phyloP scores from a whole-genome alignment of 2,888 invertebrate genomes.

The Zaprionus lineosus region DNA sequence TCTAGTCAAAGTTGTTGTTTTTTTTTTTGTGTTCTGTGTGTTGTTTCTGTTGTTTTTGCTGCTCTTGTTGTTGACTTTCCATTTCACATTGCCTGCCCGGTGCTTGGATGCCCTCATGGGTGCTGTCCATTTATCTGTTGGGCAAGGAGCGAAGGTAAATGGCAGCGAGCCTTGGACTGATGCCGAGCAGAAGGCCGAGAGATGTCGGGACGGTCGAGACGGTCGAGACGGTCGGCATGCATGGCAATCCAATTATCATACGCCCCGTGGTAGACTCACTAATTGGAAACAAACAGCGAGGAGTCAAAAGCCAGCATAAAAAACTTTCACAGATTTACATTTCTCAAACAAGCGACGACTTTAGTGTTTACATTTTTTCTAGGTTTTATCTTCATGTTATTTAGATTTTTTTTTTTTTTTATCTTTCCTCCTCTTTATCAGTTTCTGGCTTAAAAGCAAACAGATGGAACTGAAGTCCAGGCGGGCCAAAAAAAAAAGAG shows the following conservation, averaged over 20 bases:
- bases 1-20: background rate
- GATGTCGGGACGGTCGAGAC: no score
- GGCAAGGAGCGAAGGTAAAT: constrained; percentile 46
- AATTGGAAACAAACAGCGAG: constrained; percentile 75
- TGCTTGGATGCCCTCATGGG: constrained; percentile 32
- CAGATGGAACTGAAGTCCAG: constrained; percentile 21
- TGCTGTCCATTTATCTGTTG: constrained; percentile 72
- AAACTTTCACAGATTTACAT: constrained; percentile 68
- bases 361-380: constrained; percentile 34
- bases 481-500: no score
- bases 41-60: constrained; percentile 15
- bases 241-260: constrained; percentile 77
- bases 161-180: background rate
- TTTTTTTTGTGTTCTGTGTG: no score
- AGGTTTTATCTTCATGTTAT: constrained; percentile 6
- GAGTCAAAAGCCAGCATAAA: constrained; percentile 59
- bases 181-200: no score
- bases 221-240: no score
- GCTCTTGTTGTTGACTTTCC: constrained; percentile 54
- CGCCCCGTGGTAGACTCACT: constrained; percentile 63
- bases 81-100: constrained; percentile 24
- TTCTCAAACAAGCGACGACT: constrained; percentile 45
- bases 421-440: constrained; percentile 26
- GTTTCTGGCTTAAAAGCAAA: constrained; percentile 28
- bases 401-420: constrained; percentile 5